A percentile compares a stretch with the other conserved stretches of the same genome.
phyloP scores from a whole-genome alignment of 1,140 invertebrate genomes.

The Drosophila littoralis region DNA sequence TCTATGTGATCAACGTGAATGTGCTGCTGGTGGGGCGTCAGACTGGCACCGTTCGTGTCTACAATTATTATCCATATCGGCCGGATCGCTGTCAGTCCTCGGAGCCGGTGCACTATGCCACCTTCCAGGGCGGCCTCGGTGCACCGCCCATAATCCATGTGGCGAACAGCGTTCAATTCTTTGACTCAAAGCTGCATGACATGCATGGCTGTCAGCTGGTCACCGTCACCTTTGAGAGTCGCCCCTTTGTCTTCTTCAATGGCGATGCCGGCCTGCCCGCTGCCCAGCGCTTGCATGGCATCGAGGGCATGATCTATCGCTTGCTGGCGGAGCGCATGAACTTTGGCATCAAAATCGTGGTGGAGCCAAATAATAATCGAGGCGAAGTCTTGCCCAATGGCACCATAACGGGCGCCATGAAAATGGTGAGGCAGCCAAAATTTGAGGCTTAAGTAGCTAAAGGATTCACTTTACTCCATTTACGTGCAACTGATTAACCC shows the following conservation, averaged over 20 bases:
- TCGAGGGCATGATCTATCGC: conserved; percentile 63
- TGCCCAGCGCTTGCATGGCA: conserved; percentile 40
- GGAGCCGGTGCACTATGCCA: conserved; percentile 58
- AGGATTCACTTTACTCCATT: no score
- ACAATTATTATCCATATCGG: conserved; percentile 75
- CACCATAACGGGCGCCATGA: conserved; percentile 63
- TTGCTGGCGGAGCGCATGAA: conserved; percentile 68
- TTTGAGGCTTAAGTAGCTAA: no score
- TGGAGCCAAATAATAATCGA: conserved; percentile 44
- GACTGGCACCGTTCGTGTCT: conserved; percentile 48
- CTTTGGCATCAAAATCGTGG: conserved; percentile 55
- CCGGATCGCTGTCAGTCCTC: conserved; percentile 60
- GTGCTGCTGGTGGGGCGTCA: conserved; percentile 48
- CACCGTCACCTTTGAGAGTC: conserved; percentile 52
- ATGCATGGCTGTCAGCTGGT: conserved; percentile 60
- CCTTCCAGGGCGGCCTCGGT: conserved; percentile 38
- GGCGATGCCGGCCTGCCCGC: not conserved
- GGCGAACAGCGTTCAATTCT: conserved; percentile 31
- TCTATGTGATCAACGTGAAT: conserved; percentile 73
- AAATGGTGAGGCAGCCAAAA: conserved; percentile 47
- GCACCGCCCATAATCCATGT: conserved; percentile 3
- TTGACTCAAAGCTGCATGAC: conserved; percentile 55
- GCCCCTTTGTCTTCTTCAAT: conserved; percentile 50
- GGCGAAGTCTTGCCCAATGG: conserved; percentile 62
- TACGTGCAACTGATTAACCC: not conserved